Conservation (phyloP, 2,113 vertebrate species). For the Macquaria ambigua region DNA sequence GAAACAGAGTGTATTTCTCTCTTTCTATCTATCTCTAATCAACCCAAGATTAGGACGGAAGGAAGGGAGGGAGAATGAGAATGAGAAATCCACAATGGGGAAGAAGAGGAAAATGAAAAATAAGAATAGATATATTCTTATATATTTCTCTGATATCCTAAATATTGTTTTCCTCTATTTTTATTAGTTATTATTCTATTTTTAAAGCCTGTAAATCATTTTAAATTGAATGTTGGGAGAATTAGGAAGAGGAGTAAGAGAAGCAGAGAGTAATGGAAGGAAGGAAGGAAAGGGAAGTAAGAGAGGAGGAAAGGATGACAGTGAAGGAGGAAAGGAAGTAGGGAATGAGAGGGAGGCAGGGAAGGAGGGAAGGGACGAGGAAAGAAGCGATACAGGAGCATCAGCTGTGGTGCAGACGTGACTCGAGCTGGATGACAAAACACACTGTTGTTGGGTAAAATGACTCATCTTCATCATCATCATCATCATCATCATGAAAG, state of each 20-base stretch:
- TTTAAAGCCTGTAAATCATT: neutral
- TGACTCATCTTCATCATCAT: constrained; percentile 26
- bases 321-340: neutral
- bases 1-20: neutral
- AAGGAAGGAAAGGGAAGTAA: neutral
- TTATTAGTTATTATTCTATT: neutral
- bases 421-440: constrained; percentile 8
- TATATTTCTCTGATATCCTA: neutral
- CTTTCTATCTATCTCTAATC: neutral
- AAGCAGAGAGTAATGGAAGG: neutral
- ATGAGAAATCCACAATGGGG: neutral
- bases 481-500: constrained; percentile 9
- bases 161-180: neutral
- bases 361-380: neutral
- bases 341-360: neutral
- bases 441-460: constrained; percentile 16
- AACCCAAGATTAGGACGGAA: too few relatives aligned
- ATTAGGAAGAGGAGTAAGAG: neutral
- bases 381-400: neutral
- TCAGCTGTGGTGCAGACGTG: constrained; percentile 26
- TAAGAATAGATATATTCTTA: neutral
- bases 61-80: neutral
- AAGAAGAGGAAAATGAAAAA: neutral
- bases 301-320: too few relatives aligned
- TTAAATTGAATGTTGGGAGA: neutral